A percentile compares a stretch with the other conserved stretches of the same genome.
Evolutionary conservation across 2,113 vertebrate genomes (phyloP).

Genomic region (Antigone vipio): DNA sequence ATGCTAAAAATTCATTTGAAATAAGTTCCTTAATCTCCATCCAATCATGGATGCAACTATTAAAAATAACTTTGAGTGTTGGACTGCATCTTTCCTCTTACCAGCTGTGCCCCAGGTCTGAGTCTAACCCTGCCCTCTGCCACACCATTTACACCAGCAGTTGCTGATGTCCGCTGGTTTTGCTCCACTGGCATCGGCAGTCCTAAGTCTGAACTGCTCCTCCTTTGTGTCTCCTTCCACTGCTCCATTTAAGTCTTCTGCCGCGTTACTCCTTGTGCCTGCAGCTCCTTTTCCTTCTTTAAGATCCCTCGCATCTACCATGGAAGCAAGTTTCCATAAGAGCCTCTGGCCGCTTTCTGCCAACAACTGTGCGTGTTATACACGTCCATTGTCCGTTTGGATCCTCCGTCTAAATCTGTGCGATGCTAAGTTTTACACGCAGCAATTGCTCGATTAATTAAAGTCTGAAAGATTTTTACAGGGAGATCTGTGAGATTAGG

Average conservation of each 20-base stretch:
- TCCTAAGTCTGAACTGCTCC: neutral
- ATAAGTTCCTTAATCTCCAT: neutral
- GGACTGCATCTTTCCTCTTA: neutral
- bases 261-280: neutral
- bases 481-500: neutral
- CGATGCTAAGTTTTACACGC: neutral
- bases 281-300: neutral
- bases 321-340: neutral
- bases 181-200: neutral
- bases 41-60: neutral
- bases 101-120: rapidly evolving
- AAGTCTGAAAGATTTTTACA: neutral
- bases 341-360: neutral
- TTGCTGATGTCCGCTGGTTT: neutral
- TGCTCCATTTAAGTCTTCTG: neutral
- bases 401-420: neutral
- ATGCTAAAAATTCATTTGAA: neutral
- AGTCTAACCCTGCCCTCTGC: neutral
- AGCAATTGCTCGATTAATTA: neutral
- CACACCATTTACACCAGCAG: neutral
- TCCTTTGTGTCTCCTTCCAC: neutral
- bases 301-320: neutral
- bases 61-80: neutral
- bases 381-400: neutral
- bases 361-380: neutral